Base-by-base conservation (phyloP, 1,140 invertebrate species). In the Sinonovacula constricta region DNA sequence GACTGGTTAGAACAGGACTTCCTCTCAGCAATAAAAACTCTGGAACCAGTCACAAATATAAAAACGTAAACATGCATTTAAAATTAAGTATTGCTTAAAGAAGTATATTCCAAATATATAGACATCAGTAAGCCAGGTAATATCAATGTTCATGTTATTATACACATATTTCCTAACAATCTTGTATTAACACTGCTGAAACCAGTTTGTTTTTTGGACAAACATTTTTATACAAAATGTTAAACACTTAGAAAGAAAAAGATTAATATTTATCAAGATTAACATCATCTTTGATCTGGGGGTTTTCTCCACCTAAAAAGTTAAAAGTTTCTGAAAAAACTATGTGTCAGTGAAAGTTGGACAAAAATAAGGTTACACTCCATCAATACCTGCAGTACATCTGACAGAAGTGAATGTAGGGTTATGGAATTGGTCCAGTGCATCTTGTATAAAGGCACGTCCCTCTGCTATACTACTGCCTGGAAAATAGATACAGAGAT, bases 381-480 rank as follows among this genome's bases (percentile, higher is more conserved):
- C 28, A 28, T 1, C n/a, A 60, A 65, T 69, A 93, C 93, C 93
- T 68, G 95, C 93, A 36, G 94, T 94, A 85, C 94, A 95, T 45
- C 93, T 94, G 30, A 95, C 89, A 36, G 93, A 93, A 1, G 94
- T 93, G 81, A 95, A 92, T 3, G 94, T 93, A 2, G 94, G 94
- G 91, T 95, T 95, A 81, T 95, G 94, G 81, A 94, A 91, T 83
- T 94, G 93, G 59, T 93, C 92, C 70, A 95, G 91, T 1, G 94
- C 92, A 83, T 93, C 91, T 84, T 93, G 91, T 39, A 95, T 88
- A 56, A 95, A 93, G 45, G 88, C 86, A 88, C 93, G 93, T 12
- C 92, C 92, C 86, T 94, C 93, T 24, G 91, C 90, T 54, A 95
- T 91, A 82, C 92, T 92, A 63, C 90, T 90, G 39, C 92, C 93